These are phyloP conservation scores for Scaptomyza flava DNA, from an alignment of 2,888 invertebrate genomes.

Conservation along the genomic window DNA sequence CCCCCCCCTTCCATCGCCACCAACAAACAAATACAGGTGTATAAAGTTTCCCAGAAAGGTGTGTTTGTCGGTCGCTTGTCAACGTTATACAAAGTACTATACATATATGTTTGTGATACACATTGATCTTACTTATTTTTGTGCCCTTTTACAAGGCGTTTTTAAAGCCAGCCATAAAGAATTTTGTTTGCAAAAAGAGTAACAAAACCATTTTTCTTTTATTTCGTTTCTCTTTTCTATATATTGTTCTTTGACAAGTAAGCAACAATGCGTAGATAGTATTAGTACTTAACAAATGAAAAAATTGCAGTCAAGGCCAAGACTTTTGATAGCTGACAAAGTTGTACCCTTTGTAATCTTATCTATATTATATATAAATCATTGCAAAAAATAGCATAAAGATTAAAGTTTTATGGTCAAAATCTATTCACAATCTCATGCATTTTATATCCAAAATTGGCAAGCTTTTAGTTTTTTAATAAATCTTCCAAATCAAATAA, in stretches of 20 bases:
- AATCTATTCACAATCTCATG: too few species aligned
- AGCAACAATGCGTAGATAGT: constrained; percentile 15
- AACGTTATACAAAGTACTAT: constrained; percentile 10
- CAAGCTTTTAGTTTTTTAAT: too few species aligned
- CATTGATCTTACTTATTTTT: constrained; percentile 55
- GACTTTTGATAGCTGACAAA: constrained; percentile 33
- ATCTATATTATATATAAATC: constrained; percentile 53
- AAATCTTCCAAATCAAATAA: too few species aligned
- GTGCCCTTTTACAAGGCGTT: constrained; percentile 31
- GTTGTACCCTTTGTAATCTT: constrained; percentile 54
- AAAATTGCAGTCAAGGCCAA: constrained; percentile 46
- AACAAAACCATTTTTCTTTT: constrained; percentile 6
- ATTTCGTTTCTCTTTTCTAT: background rate
- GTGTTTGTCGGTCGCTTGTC: constrained; percentile 57
- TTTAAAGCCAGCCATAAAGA: constrained; percentile 29
- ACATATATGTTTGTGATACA: constrained; percentile 11
- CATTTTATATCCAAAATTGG: background rate
- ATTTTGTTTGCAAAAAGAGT: constrained; percentile 16
- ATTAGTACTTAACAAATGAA: background rate
- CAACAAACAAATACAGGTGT: constrained; percentile 43
- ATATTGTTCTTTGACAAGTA: constrained; percentile 1
- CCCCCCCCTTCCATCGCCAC: background rate
- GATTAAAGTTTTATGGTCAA: constrained; percentile 2
- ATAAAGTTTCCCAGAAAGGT: constrained; percentile 61
- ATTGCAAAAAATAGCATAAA: constrained; percentile 25